Base-by-base conservation (phyloP, 2,113 vertebrate genomes). In the Mesitornis unicolor region DNA sequence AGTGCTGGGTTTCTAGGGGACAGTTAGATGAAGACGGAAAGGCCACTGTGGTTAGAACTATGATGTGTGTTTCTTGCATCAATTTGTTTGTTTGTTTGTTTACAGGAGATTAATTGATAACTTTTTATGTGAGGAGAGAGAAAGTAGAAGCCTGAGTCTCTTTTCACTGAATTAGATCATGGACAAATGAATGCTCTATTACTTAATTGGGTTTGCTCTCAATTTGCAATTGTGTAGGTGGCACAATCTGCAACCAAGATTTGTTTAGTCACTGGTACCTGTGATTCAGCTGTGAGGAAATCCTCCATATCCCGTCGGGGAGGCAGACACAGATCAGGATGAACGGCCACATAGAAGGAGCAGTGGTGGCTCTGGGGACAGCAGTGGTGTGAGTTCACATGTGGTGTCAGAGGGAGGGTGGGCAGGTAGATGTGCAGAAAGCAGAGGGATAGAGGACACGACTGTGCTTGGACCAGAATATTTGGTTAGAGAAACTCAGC, bases 291-390 rank as follows among this genome's bases (percentile, higher is more conserved):
- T 74, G 36, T 65, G 73, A 65, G 54, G 64, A 81, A 65, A 53
- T 87, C 28, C 31, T 79, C 38, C 40, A 42, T 11, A 20, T 26
- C 10, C 35, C 1, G 0, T 6, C 6, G 9, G 42, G 75, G 50
- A 51, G 31, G 45, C 0, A 11, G 50, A n/a, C 1, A 1, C 3
- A 0, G 24, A 70, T 31, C 29, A 61, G 63, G 13, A 33, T 2
- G 2, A 12, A 20, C 54, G 16, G 19, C 36, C 1, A 0, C 61
- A 54, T 56, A 18, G 29, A 76, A 45, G 35, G 47, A 64, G n/a
- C 40, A 64, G 48, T 0, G 0, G 16, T 73, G 84, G 25, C 24
- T 57, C 33, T 61, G 38, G 47, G 68, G 36, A 57, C n/a, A 59
- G 29, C 6, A 53, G 25, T 1, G 4, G 7, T 29, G 4, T 12